A percentile compares a stretch with the other conserved stretches of the same genome.
These are phyloP conservation scores for Yasuhikotakia modesta DNA, from an alignment of 2,797 vertebrate genomes.

Conservation along the genomic window DNA sequence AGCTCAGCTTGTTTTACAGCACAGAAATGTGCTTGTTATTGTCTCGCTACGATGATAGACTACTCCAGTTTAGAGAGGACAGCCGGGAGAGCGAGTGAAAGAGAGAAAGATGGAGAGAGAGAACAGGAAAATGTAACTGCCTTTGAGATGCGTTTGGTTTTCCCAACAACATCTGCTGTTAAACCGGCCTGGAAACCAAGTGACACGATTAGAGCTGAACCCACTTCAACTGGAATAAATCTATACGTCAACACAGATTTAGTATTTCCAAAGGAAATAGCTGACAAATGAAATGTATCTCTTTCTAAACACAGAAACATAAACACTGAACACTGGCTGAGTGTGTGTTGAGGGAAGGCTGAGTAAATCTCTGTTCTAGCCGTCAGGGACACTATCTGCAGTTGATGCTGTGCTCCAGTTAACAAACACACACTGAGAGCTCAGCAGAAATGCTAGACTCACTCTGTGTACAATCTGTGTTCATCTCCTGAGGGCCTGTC, in stretches of 20 bases:
- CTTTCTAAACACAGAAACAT: conserved; percentile 56
- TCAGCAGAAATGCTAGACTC: conserved; percentile 49
- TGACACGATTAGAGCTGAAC: conserved; percentile 37
- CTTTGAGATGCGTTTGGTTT: conserved; percentile 35
- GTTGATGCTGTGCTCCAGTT: conserved; percentile 58
- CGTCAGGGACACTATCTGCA: conserved; percentile 55
- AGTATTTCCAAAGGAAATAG: conserved; percentile 11
- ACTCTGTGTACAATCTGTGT: conserved; percentile 23
- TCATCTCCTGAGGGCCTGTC: background rate
- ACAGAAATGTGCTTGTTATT: conserved; percentile 27
- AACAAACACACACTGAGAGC: conserved; percentile 61
- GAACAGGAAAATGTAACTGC: conserved; percentile 12
- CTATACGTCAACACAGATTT: conserved; percentile 3
- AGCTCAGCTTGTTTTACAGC: conserved; percentile 3
- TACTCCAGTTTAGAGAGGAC: conserved; percentile 12
- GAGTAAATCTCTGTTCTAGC: conserved; percentile 65
- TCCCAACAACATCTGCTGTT: conserved; percentile 10
- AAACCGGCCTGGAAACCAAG: conserved; percentile 22
- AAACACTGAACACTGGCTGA: conserved; percentile 56
- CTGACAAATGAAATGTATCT: conserved; percentile 41
- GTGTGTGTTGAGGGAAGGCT: conserved; percentile 61
- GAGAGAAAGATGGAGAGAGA: background rate
- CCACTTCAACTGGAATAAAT: conserved; percentile 37
- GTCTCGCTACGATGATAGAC: conserved; percentile 14
- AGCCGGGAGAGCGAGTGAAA: background rate